Percentiles rank a stretch among this genome's conserved stretches.
These are phyloP conservation scores for Helobdella robusta DNA, from an alignment of 2,888 invertebrate genomes.

Conservation along the genomic window DNA sequence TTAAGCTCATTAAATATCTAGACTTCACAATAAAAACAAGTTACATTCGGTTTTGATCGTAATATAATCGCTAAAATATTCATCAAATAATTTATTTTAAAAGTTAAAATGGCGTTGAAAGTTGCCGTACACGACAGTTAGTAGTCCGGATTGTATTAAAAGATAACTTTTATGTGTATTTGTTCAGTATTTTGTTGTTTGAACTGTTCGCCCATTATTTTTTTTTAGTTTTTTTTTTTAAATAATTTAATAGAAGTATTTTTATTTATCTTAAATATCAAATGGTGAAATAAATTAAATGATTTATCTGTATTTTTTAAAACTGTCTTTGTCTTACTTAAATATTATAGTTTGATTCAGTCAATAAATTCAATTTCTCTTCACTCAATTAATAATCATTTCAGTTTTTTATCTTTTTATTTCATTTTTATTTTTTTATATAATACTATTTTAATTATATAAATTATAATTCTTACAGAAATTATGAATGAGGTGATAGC, in stretches of 20 bases:
- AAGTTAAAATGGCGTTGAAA: constrained; percentile 25
- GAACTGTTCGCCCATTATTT: too few species aligned
- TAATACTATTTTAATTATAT: neutral
- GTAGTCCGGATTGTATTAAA: neutral
- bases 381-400: neutral
- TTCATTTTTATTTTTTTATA: neutral
- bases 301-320: too few species aligned
- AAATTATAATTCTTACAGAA: constrained; percentile 56
- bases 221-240: too few species aligned
- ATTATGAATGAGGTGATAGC: constrained; percentile 97
- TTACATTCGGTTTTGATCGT: too few species aligned
- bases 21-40: too few species aligned
- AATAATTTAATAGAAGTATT: too few species aligned
- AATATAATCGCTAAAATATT: too few species aligned
- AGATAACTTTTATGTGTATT: too few species aligned
- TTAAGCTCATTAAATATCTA: too few species aligned
- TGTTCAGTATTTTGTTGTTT: neutral
- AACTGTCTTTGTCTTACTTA: too few species aligned
- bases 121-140: constrained; percentile 26
- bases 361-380: neutral
- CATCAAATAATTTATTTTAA: neutral
- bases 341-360: neutral
- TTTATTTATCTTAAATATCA: neutral
- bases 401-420: neutral
- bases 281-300: too few species aligned